Evolutionary conservation across 1,140 invertebrate genomes (phyloP), one percentile per base, ranked within the genome.

Genomic region (Pseudomyrmex cubaensis): DNA sequence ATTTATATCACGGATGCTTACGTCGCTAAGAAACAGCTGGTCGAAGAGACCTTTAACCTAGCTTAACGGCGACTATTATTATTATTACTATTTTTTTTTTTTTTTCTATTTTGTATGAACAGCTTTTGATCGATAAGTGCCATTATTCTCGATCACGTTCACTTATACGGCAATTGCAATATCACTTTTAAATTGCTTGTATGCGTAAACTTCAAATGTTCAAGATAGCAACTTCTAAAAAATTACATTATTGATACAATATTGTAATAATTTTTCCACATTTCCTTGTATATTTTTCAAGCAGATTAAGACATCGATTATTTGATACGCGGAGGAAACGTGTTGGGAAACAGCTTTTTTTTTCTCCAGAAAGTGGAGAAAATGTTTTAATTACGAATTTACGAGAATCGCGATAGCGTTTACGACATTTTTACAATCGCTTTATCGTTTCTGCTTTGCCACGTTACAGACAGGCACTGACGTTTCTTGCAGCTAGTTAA

Each of bases 51-150:
- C 56, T 74, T 13, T 74, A 17, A 61, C 35, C 44, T 48, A 13
- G n/a, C n/a, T 56, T 72, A 57, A 0, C 5, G n/a, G 52, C 8
- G 9, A 44, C 44, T 46, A 74, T 59, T 50, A 50, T 57, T 46
- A 62, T 59, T 50, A 12, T 35, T 62, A 20, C 20, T 20, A 20
- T 75, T 75, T 75, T 63, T 9, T 63, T 75, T 75, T 75, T 63
- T 9, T 63, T 9, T 62, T 12, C 1, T 50, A 75, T 63, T 75
- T 63, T 1, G 9, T 1, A 25, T 35, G 5, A 74, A 5, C 15
- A 25, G 20, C 9, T 63, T 75, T 75, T 15, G 1, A 63, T n/a
- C 22, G 44, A 13, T 8, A 2, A 72, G n/a, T 25, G 25, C 1
- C 5, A 7, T n/a, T 17, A 50, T 62, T 72, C 8, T 73, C 25